Evolutionary conservation across 2,888 invertebrate genomes (phyloP), one percentile per base, ranked within the genome.

Genomic region (Drosophila paramelanica): DNA sequence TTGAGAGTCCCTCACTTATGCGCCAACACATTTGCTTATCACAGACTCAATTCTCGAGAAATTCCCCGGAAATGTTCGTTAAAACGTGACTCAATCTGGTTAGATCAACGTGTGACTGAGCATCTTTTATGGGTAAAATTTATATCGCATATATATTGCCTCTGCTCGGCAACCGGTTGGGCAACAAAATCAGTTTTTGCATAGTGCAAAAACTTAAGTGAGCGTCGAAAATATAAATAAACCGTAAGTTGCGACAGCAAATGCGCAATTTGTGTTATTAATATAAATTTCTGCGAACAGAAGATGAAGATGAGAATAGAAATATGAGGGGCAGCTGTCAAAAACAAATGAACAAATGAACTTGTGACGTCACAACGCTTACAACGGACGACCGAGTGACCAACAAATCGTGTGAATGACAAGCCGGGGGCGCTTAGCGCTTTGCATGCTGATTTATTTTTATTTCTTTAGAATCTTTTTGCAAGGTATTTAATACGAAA

Each of bases 221-320:
- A 71, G 59, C 58, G 45, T 50, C 23, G 46, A 38, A 55, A 52
- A 56, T 61, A 68, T 61, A 79, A 66, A 77, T 67, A 74, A 71
- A 36, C 49, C 17, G 5, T 11, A 3, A n/a, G 17, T 13, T 61
- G 42, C 20, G 59, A 42, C 59, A 60, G 43, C 75, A 38, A 76
- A 68, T 68, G 68, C 68, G 68, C 65, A 67, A 47, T 58, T 66
- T 50, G 47, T 55, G 72, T 85, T 85, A 81, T 62, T 85, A 88
- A 88, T 85, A 68, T 49, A 25, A 69, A 79, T 79, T 88, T 85
- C 85, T 67, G 33, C 49, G 88, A 88, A 84, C 23, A 23, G 23
- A 14, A 39, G 17, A 31, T 7, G 4, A 17, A 47, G 17, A 39
- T 7, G 23, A 59, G 33, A 53, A 42, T 57, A 53, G 42, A 50